Percentiles rank a stretch among this genome's conserved stretches.
These are phyloP conservation scores for Cladopsammia gracilis DNA, from an alignment of 64 coral and sea anemone species.

Conservation along the genomic window DNA sequence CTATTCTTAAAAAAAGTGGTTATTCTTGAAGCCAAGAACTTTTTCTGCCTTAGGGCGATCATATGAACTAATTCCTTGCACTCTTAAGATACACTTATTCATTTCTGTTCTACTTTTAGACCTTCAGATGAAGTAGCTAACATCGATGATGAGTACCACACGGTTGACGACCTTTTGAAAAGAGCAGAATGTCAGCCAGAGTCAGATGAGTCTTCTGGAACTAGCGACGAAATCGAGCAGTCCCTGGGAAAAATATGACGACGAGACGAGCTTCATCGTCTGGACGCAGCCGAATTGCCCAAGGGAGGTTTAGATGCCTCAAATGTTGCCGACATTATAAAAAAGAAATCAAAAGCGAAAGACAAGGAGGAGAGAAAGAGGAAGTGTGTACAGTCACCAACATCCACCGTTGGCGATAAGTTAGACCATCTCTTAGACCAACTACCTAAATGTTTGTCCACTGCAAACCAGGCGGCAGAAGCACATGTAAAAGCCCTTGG, in stretches of 20 bases:
- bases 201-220: background rate
- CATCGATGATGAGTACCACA: too few relatives aligned
- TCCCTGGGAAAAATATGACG: background rate
- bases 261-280: constrained; percentile 14
- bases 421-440: constrained; percentile 7
- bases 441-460: constrained; percentile 5
- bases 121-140: too few relatives aligned
- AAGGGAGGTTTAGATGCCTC: constrained; percentile 6
- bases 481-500: background rate
- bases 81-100: too few relatives aligned
- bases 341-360: background rate
- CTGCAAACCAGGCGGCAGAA: constrained; percentile 9
- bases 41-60: constrained; percentile 11
- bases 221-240: constrained; percentile 11
- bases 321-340: background rate
- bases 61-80: constrained; percentile 4
- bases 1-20: constrained; percentile 12
- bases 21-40: constrained; percentile 7
- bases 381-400: constrained; percentile 19
- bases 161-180: too few relatives aligned
- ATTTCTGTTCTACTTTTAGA: too few relatives aligned
- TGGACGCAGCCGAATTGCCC: constrained; percentile 5
- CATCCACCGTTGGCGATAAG: constrained; percentile 21
- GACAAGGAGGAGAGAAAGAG: constrained; percentile 10
- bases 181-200: too few relatives aligned